Evolutionary conservation across 2,888 invertebrate species (phyloP), one percentile per base, ranked within the genome.

Genomic region (Horisme vitalbata): DNA sequence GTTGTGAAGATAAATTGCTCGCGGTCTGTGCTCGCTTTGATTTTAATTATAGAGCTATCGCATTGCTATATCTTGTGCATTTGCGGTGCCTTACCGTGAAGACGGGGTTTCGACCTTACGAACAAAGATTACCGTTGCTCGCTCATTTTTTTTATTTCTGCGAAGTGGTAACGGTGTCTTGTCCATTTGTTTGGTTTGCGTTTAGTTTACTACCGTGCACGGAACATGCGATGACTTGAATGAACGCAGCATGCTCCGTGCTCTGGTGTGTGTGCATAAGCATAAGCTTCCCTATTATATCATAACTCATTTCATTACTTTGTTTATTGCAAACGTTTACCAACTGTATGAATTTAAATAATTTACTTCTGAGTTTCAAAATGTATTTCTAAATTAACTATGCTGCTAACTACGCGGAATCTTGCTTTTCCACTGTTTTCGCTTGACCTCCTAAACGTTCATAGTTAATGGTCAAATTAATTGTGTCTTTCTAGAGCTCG

Each of bases 121-220:
- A 78, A 79, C 83, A 77, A 75, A 80, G 79, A 83, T 81, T 84
- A 86, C 87, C 84, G 88, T 86, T 89, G 79, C 65, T 65, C 71
- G 60, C 74, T 70, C 74, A 75, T 71, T 73, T 76, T 81, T 79
- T 83, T 84, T 80, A 81, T 87, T n/a, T 88, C 88, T 66, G 78
- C 85, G 86, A 86, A 88, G 75, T 79, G 72, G 59, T 88, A 88
- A 88, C 88, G 88, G 88, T 87, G 78, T 78, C 74, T 75, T 70
- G 73, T 76, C 70, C 83, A 80, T 84, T 86, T 87, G 86, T 86
- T 84, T 84, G 83, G 79, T 83, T 77, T 73, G 73, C 63, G 35
- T 39, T 49, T 49, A 27, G 49, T 49, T 49, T 49, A 49, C 14
- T 44, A 35, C 48, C 31, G 48, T 20, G 13, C 38, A 26, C 34